Evolutionary conservation across 2,888 invertebrate species (phyloP).

Genomic region (Andrena bucephala): DNA sequence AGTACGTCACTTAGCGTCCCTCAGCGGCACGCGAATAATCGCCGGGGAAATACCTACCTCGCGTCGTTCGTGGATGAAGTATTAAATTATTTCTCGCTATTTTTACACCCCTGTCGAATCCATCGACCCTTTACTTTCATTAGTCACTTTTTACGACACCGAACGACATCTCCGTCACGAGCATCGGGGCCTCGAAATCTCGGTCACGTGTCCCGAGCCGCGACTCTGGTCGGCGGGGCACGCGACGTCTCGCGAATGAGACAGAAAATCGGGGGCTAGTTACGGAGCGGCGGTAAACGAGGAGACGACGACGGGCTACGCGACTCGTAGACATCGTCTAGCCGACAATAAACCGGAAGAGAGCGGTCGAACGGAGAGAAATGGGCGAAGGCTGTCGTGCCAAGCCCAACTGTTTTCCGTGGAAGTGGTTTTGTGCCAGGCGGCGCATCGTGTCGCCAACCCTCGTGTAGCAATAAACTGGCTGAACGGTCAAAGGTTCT

Average conservation of each 20-base stretch:
- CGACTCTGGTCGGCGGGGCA: neutral
- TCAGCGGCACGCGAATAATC: conserved; percentile 36
- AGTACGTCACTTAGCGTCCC: conserved; percentile 37
- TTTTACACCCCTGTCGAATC: conserved; percentile 17
- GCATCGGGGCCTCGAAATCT: neutral
- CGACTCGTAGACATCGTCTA: conserved; percentile 55
- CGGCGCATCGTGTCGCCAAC: conserved; percentile 74
- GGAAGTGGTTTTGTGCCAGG: conserved; percentile 81
- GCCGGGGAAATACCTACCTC: neutral
- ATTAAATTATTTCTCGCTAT: neutral
- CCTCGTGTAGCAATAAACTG: conserved; percentile 78
- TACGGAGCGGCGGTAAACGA: conserved; percentile 45
- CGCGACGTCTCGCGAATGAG: neutral
- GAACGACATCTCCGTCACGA: neutral
- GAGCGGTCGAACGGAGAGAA: conserved; percentile 53
- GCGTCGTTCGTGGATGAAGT: neutral
- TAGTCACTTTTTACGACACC: neutral
- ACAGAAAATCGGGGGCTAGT: conserved; percentile 11
- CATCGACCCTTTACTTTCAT: neutral
- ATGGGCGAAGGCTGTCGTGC: conserved; percentile 75
- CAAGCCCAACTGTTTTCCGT: conserved; percentile 80
- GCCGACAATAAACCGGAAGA: conserved; percentile 70
- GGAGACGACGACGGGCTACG: conserved; percentile 12
- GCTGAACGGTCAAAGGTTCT: conserved; percentile 76
- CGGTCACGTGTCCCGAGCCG: neutral